phyloP scores from a whole-genome alignment of 2,113 vertebrate species.

The Malurus melanocephalus region DNA sequence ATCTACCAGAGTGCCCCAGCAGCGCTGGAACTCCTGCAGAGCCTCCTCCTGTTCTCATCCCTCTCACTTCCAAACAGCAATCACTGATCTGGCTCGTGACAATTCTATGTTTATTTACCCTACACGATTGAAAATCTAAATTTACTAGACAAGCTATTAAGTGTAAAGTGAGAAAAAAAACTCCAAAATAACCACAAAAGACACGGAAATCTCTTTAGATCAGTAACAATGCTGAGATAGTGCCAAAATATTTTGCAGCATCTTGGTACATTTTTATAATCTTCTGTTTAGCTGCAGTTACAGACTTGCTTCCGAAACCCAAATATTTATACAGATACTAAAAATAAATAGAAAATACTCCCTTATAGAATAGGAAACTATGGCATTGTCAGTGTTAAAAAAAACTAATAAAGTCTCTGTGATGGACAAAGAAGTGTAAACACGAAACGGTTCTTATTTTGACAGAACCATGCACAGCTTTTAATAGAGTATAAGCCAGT shows the following conservation, averaged over 20 bases:
- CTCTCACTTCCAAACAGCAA: neutral
- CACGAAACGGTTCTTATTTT: neutral
- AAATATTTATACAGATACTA: neutral
- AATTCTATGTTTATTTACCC: neutral
- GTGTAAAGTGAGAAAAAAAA: neutral
- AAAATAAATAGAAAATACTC: neutral
- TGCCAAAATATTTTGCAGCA: neutral
- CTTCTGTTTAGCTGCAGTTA: neutral
- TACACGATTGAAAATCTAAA: neutral
- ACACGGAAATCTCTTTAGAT: neutral
- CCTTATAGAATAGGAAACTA: neutral
- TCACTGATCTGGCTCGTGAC: neutral
- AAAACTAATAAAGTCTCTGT: neutral
- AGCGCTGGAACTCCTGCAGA: neutral
- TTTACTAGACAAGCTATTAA: neutral
- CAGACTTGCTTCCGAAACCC: neutral
- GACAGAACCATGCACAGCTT: neutral
- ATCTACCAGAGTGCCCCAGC: rapidly evolving
- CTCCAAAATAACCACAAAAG: neutral
- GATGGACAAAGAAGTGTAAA: neutral
- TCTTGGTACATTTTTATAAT: neutral
- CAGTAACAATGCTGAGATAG: neutral
- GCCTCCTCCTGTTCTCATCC: neutral
- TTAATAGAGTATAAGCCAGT: neutral
- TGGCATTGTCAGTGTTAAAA: neutral